phyloP scores from a whole-genome alignment of 2,888 invertebrate species.

The Orthonevra nobilis region DNA sequence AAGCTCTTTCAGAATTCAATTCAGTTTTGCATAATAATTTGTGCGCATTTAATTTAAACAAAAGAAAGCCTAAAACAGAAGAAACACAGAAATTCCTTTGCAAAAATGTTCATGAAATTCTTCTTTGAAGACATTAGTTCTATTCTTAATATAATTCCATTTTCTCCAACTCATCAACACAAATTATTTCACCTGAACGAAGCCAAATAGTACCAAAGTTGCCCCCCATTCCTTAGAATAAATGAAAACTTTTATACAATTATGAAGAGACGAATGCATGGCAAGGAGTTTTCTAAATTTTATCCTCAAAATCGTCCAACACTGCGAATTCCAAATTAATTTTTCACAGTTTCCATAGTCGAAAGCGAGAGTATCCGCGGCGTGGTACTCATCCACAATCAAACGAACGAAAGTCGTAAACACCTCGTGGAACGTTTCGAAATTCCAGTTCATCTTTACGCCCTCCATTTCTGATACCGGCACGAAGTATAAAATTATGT shows the following conservation, averaged over 20 bases:
- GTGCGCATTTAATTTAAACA: no score
- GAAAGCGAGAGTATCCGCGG: constrained; percentile 43
- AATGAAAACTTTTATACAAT: constrained; percentile 60
- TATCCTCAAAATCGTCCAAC: constrained; percentile 62
- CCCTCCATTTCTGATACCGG: constrained; percentile 54
- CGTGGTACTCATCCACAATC: background rate
- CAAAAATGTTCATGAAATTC: constrained; percentile 2
- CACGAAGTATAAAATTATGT: constrained; percentile 79
- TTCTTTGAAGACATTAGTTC: background rate
- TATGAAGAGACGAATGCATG: constrained; percentile 64
- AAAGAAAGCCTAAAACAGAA: no score
- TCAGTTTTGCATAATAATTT: no score
- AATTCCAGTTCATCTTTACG: constrained; percentile 52
- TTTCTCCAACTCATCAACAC: constrained; percentile 50
- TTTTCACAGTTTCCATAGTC: constrained; percentile 60
- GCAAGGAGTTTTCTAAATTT: constrained; percentile 66
- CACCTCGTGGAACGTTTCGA: constrained; percentile 40
- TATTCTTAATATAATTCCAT: constrained; percentile 33
- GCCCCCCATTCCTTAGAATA: background rate
- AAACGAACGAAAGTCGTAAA: constrained; percentile 8
- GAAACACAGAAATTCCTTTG: background rate
- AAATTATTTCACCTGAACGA: constrained; percentile 57
- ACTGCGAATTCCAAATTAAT: constrained; percentile 58
- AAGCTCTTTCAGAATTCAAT: no score
- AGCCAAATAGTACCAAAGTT: constrained; percentile 41